Evolutionary conservation across 1,140 invertebrate species (phyloP), one percentile per base, ranked within the genome.

Genomic region (Cherax quadricarinatus): DNA sequence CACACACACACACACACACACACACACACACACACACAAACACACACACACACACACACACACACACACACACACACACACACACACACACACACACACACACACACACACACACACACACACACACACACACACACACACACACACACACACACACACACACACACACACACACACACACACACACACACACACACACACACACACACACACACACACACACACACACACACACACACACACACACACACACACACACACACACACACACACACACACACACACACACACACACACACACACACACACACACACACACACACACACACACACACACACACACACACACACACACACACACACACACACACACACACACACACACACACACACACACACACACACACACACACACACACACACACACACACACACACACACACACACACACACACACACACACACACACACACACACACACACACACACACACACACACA

Each of bases 91-190:
- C 60, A 62, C 60, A 60, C 83, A 60, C 60, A 60, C 4, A 60
- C 3, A 86, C 83, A 86, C 60, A 70, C 83, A 81, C 41, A 51
- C 0, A 49, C 41, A 81, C 0, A 81, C 41, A 81, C 80, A 81
- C 80, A 81, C 80, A 81, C 80, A 81, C 41, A 81, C 0, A 49
- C 41, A 81, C 41, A 49, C 41, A 81, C 80, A 81, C 14, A 86
- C 60, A 86, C 83, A 86, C 5, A 86, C 60, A 86, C 83, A 70
- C 60, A 86, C 83, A 86, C 60, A 70, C 60, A 86, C 21, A 86
- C 1, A 86, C 60, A 86, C 51, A 30, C n/a, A 62, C 4, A 62
- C 60, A 86, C 53, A 86, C n/a, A 86, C 53, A 86, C 53, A 30
- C 60, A 66, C 0, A 60, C 3, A 66, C 21, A 70, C 21, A 86